Base-by-base conservation (phyloP, 2,113 vertebrate genomes). In the Oreotragus oreotragus region DNA sequence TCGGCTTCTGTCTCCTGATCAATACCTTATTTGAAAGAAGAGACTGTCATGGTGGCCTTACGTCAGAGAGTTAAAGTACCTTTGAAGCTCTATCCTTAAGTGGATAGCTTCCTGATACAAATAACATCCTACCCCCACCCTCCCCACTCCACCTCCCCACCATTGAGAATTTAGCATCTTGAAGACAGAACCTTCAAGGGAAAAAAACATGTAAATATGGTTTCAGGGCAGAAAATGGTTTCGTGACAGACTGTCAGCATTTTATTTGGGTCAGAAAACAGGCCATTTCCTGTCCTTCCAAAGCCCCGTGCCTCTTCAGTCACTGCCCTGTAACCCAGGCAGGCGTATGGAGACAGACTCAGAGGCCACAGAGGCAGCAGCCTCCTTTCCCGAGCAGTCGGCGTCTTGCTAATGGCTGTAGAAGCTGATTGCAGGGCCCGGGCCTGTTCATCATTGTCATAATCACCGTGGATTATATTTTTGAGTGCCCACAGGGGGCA, bases 261-360 rank as follows among this genome's bases (percentile, higher is more conserved):
- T 95, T 81, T 97, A 97, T 95, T 12, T 97, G 96, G 79, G 89
- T 97, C 90, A 93, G 58, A 85, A 77, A 96, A 55, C 73, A 90
- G 51, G 47, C 86, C 62, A 57, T 80, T 85, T 91, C 43, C 73
- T 93, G 60, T 91, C 57, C 87, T 89, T 64, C 57, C 27, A 19
- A 66, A 94, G 93, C 43, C 62, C 53, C 6, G 0, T 6, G 28
- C 43, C 39, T 83, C 73, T 76, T 28, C 91, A 33, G 36, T 93
- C 96, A 3, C 23, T 89, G 93, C 87, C 89, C 91, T 93, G 33
- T 95, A 76, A 88, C 84, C 94, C 2, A 1, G 39, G 70, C 23
- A 0, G 66, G 64, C 21, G 3, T 6, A 19, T 58, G 51, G 81
- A 84, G 39, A 43, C 0, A 16, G 8, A 16, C 49, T 53, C 33